Conservation (phyloP, 53 echinoderm and acorn worm genomes). For the Henricia sp. region DNA sequence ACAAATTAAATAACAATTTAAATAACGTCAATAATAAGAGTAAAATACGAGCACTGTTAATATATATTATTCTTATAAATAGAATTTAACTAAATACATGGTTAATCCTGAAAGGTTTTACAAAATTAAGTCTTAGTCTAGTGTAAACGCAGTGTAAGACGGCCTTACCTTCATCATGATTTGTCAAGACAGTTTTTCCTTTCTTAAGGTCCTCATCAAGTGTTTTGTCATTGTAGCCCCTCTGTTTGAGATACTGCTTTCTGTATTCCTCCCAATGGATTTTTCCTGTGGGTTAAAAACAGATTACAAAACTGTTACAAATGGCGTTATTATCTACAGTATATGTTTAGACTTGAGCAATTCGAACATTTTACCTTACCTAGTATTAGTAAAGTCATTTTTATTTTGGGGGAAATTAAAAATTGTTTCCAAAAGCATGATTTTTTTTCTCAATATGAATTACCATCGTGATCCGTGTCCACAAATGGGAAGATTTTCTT, state of each 20-base stretch:
- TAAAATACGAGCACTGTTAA: not conserved
- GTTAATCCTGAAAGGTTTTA: not conserved
- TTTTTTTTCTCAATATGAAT: not conserved
- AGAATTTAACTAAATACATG: not conserved
- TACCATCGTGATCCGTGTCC: constrained; percentile 87
- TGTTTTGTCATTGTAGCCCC: constrained; percentile 80
- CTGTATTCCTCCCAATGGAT: constrained; percentile 93
- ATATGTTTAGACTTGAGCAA: no score
- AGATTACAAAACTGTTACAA: no score
- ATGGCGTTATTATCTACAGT: no score
- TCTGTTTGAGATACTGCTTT: constrained; percentile 83
- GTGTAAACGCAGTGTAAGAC: not conserved
- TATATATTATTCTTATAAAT: no score
- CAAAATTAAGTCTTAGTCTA: not conserved
- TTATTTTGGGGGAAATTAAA: no score
- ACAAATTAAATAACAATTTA: no score
- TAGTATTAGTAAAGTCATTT: no score
- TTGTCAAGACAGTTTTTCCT: constrained; percentile 68
- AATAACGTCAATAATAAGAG: not conserved
- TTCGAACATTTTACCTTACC: no score
- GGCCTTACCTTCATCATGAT: constrained; percentile 77
- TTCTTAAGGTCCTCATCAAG: constrained; percentile 66
- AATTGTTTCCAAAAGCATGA: not conserved
- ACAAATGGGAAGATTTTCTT: constrained; percentile 85
- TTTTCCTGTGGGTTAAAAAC: no score